Base-by-base conservation (phyloP, 2,113 vertebrate species). In the Tetrao urogallus region DNA sequence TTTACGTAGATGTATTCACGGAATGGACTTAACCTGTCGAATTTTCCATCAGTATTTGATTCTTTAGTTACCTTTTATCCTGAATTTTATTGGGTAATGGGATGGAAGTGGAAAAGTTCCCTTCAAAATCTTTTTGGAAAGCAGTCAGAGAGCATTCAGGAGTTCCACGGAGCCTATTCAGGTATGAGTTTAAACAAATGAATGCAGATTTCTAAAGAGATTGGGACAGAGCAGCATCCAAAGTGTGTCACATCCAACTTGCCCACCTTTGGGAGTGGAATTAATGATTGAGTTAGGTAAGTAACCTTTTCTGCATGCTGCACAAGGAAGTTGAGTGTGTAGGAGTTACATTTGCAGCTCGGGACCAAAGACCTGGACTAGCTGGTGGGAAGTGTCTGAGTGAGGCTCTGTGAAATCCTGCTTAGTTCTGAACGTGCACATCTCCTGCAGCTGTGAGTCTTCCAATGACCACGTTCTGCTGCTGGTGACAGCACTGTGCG, bases 401-500 rank as follows among this genome's bases (percentile, higher is more conserved):
- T n/a, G 48, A 75, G 15, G 21, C 56, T 84, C 77, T 25, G 42
- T 69, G 58, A 45, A 61, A n/a, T 79, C 13, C 16, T 3, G 4
- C 10, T 22, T 32, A 5, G 64, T 69, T 36, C 58, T 67, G 69
- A 45, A 4, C 0, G 2, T 18, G 1, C 22, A 2, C 7, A 0
- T 22, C 0, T 3, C 4, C 20, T 2, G 16, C 50, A 25, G 30
- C 60, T 61, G 61, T 25, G 28, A 77, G 22, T 47, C 61, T 58
- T 30, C 42, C 32, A 18, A 4, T 6, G 6, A 6, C 36, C 28
- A 2, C 5, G 12, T 32, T 40, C 18, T 78, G 18, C 3, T 60
- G 64, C 19, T 38, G 58, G 48, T 30, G 81, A 12, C 22, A 12
- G 4, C 2, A 0, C 0, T 1, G 66, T n/a, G 11, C 47, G 2